phyloP scores from a whole-genome alignment of 1,140 invertebrate genomes.

The Drosophila nasuta region DNA sequence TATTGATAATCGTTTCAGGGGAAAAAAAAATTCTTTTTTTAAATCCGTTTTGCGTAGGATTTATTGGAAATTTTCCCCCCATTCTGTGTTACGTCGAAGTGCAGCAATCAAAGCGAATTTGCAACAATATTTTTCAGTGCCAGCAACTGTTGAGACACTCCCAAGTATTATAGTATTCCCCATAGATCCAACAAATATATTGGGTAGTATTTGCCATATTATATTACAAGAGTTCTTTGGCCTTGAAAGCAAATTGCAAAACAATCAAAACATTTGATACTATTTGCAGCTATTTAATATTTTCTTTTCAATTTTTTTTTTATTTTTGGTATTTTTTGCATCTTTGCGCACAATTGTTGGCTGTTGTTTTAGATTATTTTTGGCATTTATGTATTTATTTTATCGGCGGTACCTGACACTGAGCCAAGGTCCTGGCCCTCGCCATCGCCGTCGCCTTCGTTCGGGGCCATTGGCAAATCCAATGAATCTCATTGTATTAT shows the following conservation, averaged over 20 bases:
- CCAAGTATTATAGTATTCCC: no score
- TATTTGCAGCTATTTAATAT: slow-evolving; percentile 1
- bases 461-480: slow-evolving; percentile 34
- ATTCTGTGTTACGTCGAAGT: no score
- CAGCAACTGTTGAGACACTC: no score
- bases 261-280: background rate
- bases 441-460: no score
- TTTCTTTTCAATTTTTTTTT: no score
- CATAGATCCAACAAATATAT: background rate
- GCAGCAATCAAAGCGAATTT: no score
- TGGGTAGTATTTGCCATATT: background rate
- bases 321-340: background rate
- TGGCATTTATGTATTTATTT: slow-evolving; percentile 27
- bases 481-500: slow-evolving; percentile 30
- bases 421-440: background rate
- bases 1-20: no score
- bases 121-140: no score
- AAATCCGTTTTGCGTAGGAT: no score
- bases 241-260: slow-evolving; percentile 12
- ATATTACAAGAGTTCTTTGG: background rate
- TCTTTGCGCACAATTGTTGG: background rate
- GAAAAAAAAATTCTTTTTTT: no score
- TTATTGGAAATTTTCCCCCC: no score
- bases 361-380: slow-evolving; percentile 2
- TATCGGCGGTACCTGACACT: slow-evolving; percentile 18